Evolutionary conservation across 2,113 vertebrate genomes (phyloP).

Genomic region (Gasterosteus aculeatus): DNA sequence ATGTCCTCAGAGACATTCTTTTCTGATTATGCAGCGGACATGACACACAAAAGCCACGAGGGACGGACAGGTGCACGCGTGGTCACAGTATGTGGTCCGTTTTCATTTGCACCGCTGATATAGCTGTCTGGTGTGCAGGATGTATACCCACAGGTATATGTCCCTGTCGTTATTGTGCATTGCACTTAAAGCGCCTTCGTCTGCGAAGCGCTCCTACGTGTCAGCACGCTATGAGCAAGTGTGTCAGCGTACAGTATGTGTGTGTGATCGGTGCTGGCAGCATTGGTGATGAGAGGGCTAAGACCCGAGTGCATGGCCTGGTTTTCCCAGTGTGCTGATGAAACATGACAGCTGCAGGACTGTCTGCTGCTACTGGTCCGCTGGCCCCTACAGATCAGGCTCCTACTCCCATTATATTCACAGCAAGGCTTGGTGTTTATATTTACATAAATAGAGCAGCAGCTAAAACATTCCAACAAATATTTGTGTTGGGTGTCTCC

Average conservation of each 20-base stretch:
- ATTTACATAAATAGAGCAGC: slow-evolving; percentile 64
- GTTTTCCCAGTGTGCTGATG: slow-evolving; percentile 68
- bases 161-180: slow-evolving; percentile 23
- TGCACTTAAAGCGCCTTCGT: slow-evolving; percentile 6
- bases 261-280: slow-evolving; percentile 66
- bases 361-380: slow-evolving; percentile 64
- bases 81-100: neutral
- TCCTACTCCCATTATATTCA: slow-evolving; percentile 60
- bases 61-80: slow-evolving; percentile 35
- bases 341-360: slow-evolving; percentile 78
- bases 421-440: slow-evolving; percentile 63
- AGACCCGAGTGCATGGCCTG: slow-evolving; percentile 65
- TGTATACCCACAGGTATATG: slow-evolving; percentile 18
- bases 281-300: slow-evolving; percentile 53
- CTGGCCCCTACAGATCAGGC: slow-evolving; percentile 48
- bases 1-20: slow-evolving; percentile 49
- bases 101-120: slow-evolving; percentile 7
- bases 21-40: slow-evolving; percentile 23
- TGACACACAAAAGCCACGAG: slow-evolving; percentile 23
- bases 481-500: slow-evolving; percentile 34
- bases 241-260: slow-evolving; percentile 51
- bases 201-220: slow-evolving; percentile 26
- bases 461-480: slow-evolving; percentile 51
- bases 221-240: slow-evolving; percentile 55
- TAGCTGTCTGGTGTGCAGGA: neutral